Conservation (phyloP, 2,888 invertebrate genomes). For the Pilophorus perplexus region DNA sequence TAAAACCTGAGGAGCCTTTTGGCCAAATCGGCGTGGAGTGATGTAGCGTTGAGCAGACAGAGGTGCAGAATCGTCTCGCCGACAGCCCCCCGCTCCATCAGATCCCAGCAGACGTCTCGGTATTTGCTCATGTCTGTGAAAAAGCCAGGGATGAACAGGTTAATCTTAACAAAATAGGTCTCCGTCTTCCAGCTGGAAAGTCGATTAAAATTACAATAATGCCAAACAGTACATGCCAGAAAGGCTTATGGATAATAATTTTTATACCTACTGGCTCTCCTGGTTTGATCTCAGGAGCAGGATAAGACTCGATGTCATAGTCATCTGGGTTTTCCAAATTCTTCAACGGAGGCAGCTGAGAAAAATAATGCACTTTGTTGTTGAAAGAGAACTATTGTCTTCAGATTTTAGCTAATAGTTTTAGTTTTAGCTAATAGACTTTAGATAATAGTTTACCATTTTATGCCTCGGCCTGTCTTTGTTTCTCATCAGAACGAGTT, state of each 20-base stretch:
- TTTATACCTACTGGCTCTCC: conserved; percentile 54
- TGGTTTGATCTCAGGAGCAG: conserved; percentile 55
- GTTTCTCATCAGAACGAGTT: conserved; percentile 81
- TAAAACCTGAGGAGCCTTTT: conserved; percentile 87
- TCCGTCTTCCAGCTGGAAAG: too few relatives aligned
- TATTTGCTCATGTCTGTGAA: conserved; percentile 57
- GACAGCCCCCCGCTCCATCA: conserved; percentile 89
- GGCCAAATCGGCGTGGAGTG: conserved; percentile 87
- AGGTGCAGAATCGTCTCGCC: conserved; percentile 93
- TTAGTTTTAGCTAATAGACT: neutral
- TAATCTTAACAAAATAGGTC: neutral
- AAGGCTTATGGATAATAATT: neutral
- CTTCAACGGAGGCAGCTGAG: conserved; percentile 69
- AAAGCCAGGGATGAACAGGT: neutral
- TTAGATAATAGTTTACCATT: conserved; percentile 57
- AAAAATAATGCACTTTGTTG: too few relatives aligned
- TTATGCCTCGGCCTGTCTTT: conserved; percentile 79
- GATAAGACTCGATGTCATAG: conserved; percentile 66
- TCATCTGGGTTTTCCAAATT: conserved; percentile 80
- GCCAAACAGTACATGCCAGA: too few relatives aligned
- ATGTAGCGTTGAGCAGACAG: conserved; percentile 87
- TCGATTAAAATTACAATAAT: too few relatives aligned
- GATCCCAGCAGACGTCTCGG: conserved; percentile 86
- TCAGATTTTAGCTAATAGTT: neutral
- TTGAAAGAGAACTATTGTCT: too few relatives aligned